phyloP scores from a whole-genome alignment of 2,888 invertebrate genomes.

The Euplexia lucipara region DNA sequence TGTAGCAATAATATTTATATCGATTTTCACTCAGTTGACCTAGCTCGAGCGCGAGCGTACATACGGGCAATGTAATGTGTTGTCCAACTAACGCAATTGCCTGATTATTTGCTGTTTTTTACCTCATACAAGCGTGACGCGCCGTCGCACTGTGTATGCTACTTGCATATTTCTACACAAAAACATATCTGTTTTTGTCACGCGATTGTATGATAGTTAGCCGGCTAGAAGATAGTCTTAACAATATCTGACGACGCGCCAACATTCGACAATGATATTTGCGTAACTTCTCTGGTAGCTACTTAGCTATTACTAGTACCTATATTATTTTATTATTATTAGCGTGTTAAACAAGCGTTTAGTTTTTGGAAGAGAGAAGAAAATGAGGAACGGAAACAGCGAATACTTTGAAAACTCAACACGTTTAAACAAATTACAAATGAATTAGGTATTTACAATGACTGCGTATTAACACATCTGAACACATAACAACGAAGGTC shows the following conservation, averaged over 20 bases:
- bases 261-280: conserved; percentile 2
- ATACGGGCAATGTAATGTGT: conserved; percentile 66
- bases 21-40: conserved; percentile 77
- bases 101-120: conserved; percentile 68
- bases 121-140: conserved; percentile 66
- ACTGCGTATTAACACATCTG: conserved; percentile 67
- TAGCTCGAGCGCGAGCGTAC: conserved; percentile 72
- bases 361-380: conserved; percentile 4
- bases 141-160: conserved; percentile 59
- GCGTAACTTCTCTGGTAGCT: background rate
- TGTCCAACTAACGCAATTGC: conserved; percentile 61
- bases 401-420: conserved; percentile 28
- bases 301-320: background rate
- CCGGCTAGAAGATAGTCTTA: conserved; percentile 6
- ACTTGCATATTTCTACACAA: conserved; percentile 60
- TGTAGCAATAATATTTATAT: conserved; percentile 64
- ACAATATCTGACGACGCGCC: background rate
- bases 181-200: conserved; percentile 55
- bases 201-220: conserved; percentile 36
- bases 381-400: conserved; percentile 28
- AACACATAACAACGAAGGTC: conserved; percentile 68
- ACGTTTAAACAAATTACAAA: conserved; percentile 44
- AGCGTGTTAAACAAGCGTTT: conserved; percentile 5
- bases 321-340: background rate
- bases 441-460: conserved; percentile 58